Base-by-base conservation (phyloP, 2,113 vertebrate species). In the Malurus alboscapulatus region DNA sequence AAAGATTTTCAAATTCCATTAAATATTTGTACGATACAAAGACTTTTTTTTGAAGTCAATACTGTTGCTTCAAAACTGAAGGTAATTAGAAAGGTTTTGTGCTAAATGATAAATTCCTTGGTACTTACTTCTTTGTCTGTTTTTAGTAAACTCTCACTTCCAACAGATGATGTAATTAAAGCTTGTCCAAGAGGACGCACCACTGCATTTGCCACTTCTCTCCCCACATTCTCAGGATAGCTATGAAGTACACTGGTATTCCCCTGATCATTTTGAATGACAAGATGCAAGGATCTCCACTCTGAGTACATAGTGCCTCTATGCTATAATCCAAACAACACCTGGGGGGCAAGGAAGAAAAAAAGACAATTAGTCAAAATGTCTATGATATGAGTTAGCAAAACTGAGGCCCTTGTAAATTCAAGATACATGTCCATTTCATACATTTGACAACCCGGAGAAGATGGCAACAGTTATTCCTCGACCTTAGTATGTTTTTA, bases 231-330 rank as follows among this genome's bases (percentile, higher is more conserved):
- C 68, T 98, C 98, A 69, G 99, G 99, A 91, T 99, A 99, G 95
- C 98, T 98, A 96, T 99, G 99, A 94, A 99, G 98, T 27, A 99
- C 99, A n/a, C 99, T 99, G 93, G 99, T 98, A 93, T 99, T 98
- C 65, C 99, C 99, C 95, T 99, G 98, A 97, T 99, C 99, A 97
- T 99, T 99, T 85, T 99, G 98, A 97, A 99, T 98, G 93, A 99
- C 98, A 97, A 99, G 97, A 96, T 99, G 99, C 97, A 99, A 98
- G 50, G 99, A 99, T 97, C 99, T 98, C 99, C 99, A 99, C 97
- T 99, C 99, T 19, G 99, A 99, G 98, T 99, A 99, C 99, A 99
- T 99, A 93, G 97, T 98, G 98, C 95, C 92, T 88, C 95, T 98
- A 96, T 96, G 93, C 96, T 94, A 96, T 93, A 92, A 95, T 89